phyloP scores from a whole-genome alignment of 2,113 vertebrate species.

The Triplophysa siluroides region DNA sequence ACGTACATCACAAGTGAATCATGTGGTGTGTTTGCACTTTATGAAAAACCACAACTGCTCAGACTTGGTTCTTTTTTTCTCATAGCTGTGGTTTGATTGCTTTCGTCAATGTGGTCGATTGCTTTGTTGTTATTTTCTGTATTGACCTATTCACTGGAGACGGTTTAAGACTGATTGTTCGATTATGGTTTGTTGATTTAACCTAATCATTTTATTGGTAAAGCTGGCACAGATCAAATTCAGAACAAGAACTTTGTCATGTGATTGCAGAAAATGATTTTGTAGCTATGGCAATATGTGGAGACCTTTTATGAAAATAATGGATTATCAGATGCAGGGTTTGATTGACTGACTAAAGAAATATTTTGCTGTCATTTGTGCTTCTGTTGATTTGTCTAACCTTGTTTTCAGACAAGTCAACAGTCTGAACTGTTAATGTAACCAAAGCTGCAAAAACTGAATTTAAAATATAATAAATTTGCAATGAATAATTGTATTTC shows the following conservation, averaged over 20 bases:
- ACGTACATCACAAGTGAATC: neutral
- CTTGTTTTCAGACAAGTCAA: neutral
- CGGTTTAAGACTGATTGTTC: neutral
- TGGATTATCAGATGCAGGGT: neutral
- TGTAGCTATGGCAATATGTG: neutral
- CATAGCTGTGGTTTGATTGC: neutral
- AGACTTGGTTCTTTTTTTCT: neutral
- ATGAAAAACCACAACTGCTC: neutral
- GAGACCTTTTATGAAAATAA: neutral
- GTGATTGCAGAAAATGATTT: neutral
- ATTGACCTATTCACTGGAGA: neutral
- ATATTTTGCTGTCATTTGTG: neutral
- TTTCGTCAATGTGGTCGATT: neutral
- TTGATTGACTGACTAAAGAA: neutral
- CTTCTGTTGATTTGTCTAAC: neutral
- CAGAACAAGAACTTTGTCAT: neutral
- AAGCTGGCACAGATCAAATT: neutral
- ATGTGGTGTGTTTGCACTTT: neutral
- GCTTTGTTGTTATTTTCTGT: neutral
- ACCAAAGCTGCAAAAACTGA: too few species aligned
- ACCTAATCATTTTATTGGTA: neutral
- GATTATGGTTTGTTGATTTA: neutral
- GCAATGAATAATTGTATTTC: too few species aligned
- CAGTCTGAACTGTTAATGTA: too few species aligned
- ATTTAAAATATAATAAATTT: too few species aligned